phyloP scores from a whole-genome alignment of 1,140 invertebrate genomes.

The Eupristina koningsbergeri region DNA sequence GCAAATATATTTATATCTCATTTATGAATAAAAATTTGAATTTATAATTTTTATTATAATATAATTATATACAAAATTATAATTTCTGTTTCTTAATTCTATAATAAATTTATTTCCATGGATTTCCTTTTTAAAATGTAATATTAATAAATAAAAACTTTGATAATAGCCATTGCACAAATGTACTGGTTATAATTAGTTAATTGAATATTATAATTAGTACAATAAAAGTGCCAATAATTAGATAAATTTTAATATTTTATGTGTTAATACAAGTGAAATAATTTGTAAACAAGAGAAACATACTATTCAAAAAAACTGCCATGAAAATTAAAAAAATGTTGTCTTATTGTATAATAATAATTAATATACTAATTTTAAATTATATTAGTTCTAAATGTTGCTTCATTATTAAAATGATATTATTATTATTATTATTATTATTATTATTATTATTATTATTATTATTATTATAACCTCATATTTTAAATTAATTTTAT shows the following conservation, averaged over 20 bases:
- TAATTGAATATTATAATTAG: neutral
- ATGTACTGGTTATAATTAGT: neutral
- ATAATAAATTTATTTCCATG: neutral
- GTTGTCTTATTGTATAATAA: too few species aligned
- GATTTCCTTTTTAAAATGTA: conserved; percentile 4
- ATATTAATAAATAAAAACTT: neutral
- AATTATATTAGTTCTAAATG: conserved; percentile 14
- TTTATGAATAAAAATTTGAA: neutral
- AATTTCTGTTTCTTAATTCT: neutral
- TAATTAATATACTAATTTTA: neutral
- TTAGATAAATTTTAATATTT: too few species aligned
- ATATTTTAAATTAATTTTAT: too few species aligned
- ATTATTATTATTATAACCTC: neutral
- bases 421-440: neutral
- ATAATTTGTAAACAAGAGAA: neutral
- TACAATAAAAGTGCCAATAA: neutral
- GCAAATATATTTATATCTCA: neutral
- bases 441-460: neutral
- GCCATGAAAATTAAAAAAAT: neutral
- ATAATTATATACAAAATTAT: neutral
- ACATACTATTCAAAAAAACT: neutral
- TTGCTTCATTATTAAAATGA: neutral
- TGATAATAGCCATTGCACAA: neutral
- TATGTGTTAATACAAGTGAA: too few species aligned
- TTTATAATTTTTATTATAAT: neutral